Conservation (phyloP, 2,797 vertebrate genomes). For the Centroberyx gerrardi region DNA sequence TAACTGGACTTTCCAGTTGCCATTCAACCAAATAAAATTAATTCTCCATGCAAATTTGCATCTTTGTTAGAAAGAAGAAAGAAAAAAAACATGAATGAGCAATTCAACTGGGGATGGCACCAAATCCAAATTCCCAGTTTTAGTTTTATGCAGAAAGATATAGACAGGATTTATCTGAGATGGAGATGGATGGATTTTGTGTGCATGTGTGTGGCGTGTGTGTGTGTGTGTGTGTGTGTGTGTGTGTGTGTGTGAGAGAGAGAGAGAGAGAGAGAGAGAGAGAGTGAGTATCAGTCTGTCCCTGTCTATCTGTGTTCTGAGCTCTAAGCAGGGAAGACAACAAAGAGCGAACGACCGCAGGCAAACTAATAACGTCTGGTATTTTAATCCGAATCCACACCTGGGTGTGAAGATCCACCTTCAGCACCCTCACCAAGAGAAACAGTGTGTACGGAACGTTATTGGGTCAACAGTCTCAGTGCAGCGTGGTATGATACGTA, state of each 20-base stretch:
- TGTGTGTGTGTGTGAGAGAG: not conserved
- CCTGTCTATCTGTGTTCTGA: not conserved
- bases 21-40: slow-evolving; percentile 67
- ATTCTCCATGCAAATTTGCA: slow-evolving; percentile 57
- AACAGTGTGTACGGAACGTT: not conserved
- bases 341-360: not conserved
- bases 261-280: not conserved
- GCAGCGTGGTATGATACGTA: not conserved
- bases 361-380: slow-evolving; percentile 2
- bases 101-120: slow-evolving; percentile 9
- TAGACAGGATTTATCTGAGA: not conserved
- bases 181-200: not conserved
- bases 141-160: not conserved
- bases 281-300: not conserved
- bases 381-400: slow-evolving; percentile 5
- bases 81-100: slow-evolving; percentile 20
- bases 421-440: no score
- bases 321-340: not conserved
- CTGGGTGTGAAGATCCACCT: slow-evolving; percentile 13
- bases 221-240: not conserved
- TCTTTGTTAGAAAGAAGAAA: slow-evolving; percentile 23
- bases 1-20: slow-evolving; percentile 63
- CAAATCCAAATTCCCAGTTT: not conserved
- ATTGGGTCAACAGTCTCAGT: not conserved
- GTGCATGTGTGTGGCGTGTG: not conserved